These are phyloP conservation scores for Drosophila tristis DNA, from an alignment of 1,140 invertebrate species.

Conservation along the genomic window DNA sequence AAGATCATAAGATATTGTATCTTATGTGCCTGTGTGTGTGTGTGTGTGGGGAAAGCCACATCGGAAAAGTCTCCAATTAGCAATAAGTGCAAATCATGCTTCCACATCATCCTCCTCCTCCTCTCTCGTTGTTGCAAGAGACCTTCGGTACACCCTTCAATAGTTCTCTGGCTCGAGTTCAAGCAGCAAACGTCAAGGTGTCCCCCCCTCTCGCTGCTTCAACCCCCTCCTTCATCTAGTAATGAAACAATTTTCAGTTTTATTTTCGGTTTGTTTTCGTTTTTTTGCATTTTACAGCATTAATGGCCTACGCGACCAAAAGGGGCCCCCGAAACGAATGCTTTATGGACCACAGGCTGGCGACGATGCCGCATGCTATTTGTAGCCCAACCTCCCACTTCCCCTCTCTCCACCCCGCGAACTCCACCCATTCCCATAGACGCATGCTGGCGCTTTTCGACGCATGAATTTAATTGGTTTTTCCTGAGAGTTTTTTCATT, in stretches of 20 bases:
- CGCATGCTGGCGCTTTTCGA: conserved; percentile 63
- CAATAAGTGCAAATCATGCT: conserved; percentile 42
- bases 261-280: conserved; percentile 64
- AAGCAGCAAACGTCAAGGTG: conserved; percentile 79
- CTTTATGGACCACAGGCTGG: conserved; percentile 69
- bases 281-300: conserved; percentile 65
- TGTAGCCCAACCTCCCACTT: conserved; percentile 7
- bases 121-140: conserved; percentile 13
- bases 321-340: conserved; percentile 44
- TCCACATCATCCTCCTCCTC: no score
- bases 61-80: conserved; percentile 35
- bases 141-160: conserved; percentile 75
- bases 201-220: conserved; percentile 23
- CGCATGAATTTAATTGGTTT: conserved; percentile 76
- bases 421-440: conserved; percentile 33
- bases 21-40: neutral
- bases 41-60: neutral
- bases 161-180: conserved; percentile 75
- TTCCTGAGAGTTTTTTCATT: conserved; percentile 52
- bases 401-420: neutral
- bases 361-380: conserved; percentile 40
- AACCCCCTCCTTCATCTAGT: conserved; percentile 39
- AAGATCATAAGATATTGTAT: conserved; percentile 26
- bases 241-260: conserved; percentile 76
- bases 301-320: conserved; percentile 43